Conservation (phyloP, 2,113 vertebrate species). For the Dunckerocampus dactyliophorus region DNA sequence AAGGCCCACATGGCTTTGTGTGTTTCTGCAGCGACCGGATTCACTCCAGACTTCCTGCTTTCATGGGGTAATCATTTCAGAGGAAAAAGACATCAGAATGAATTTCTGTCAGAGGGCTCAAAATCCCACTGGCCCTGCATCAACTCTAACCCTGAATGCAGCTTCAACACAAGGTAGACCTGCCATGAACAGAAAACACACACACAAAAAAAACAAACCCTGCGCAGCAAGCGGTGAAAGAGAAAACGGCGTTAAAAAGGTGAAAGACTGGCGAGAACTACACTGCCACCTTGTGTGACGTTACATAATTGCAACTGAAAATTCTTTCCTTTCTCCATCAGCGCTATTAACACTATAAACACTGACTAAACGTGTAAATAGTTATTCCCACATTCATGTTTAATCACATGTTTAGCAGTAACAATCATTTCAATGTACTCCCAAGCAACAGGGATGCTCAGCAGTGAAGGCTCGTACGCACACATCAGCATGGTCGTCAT, state of each 20-base stretch:
- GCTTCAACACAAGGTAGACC: constrained; percentile 4
- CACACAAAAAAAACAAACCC: neutral
- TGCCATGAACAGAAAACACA: constrained; percentile 15
- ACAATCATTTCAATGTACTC: neutral
- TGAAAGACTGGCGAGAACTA: constrained; percentile 16
- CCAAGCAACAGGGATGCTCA: neutral
- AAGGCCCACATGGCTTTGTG: neutral
- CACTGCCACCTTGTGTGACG: constrained; percentile 50
- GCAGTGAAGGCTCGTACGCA: too few species aligned
- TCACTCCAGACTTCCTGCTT: neutral
- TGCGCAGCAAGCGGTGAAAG: constrained; percentile 17
- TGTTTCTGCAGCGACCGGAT: neutral
- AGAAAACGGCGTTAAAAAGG: neutral
- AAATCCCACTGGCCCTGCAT: neutral
- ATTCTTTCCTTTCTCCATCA: too few species aligned
- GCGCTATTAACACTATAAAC: too few species aligned
- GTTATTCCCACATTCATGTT: too few species aligned
- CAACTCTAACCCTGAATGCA: neutral
- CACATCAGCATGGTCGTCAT: neutral
- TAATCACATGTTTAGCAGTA: too few species aligned
- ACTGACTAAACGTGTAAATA: too few species aligned
- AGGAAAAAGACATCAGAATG: neutral
- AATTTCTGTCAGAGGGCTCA: neutral
- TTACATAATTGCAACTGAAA: constrained; percentile 6
- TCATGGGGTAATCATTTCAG: neutral